These are phyloP conservation scores for Pseudobourletiella spinata DNA, from an alignment of 1,140 invertebrate genomes.

Conservation along the genomic window DNA sequence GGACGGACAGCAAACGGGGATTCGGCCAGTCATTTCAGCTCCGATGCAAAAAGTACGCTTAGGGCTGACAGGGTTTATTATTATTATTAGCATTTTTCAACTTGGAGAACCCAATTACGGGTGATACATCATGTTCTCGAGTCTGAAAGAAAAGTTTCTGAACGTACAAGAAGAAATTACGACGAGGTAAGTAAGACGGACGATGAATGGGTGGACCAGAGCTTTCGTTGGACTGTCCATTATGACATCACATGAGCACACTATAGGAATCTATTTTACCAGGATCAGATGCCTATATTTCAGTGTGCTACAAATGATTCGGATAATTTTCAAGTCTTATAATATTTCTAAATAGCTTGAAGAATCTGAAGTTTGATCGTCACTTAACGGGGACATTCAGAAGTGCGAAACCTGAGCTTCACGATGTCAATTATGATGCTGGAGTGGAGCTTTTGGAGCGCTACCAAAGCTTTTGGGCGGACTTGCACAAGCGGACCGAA, in stretches of 20 bases:
- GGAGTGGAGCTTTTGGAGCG: conserved; percentile 51
- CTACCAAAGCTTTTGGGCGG: conserved; percentile 56
- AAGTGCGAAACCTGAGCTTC: conserved; percentile 17
- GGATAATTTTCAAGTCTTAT: background rate
- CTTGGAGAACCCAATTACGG: no score
- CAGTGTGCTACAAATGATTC: background rate
- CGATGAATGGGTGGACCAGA: background rate
- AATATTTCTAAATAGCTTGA: conserved; percentile 11
- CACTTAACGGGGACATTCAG: conserved; percentile 11
- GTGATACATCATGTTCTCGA: conserved; percentile 48
- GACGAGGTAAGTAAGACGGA: conserved; percentile 40
- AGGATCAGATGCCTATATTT: background rate
- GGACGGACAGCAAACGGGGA: no score
- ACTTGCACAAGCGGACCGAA: conserved; percentile 53
- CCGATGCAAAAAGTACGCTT: no score
- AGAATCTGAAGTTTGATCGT: conserved; percentile 32
- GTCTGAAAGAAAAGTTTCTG: conserved; percentile 45
- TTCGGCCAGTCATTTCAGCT: no score
- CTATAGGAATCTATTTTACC: background rate
- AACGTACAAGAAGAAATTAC: conserved; percentile 47
- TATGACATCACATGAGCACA: background rate
- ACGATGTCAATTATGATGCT: conserved; percentile 47
- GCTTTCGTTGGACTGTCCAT: background rate
- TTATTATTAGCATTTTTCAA: no score
- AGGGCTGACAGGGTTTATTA: no score